Evolutionary conservation across 2,888 invertebrate species (phyloP), one percentile per base, ranked within the genome.

Genomic region (Drosophila phalerata): DNA sequence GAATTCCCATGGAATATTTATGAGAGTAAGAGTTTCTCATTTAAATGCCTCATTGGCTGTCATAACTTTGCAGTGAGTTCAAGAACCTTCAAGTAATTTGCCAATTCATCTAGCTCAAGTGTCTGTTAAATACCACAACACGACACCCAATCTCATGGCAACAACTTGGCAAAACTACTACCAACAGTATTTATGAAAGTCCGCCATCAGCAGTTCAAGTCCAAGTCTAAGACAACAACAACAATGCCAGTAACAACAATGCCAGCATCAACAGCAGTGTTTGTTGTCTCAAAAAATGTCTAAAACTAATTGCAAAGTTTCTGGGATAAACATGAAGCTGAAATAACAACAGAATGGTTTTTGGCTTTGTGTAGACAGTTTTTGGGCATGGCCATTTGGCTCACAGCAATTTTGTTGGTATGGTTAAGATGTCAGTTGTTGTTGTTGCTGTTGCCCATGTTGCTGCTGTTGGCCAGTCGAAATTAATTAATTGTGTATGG

Each of bases 401-500:
- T 51, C 53, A 69, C 42, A 67, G 67, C 66, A 53, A 69, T 69
- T 64, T 72, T 58, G 47, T 67, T 56, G 77, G 66, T 40, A 45
- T 57, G 79, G 75, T 68, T 81, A 52, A 77, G 69, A 62, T 65
- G 83, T 76, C 69, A 73, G 71, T 58, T 61, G 30, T 15, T 52
- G 51, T 53, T 48, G 30, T 38, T 57, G 51, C 22, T 13, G n/a
- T n/a, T n/a, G n/a, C n/a, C n/a, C n/a, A 25, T 2, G 1, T 11
- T 47, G 28, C n/a, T 63, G 25, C 15, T 68, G 63, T 69, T 69
- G 55, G 80, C 47, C 42, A 25, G 51, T 52, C 56, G 45, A 85
- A 88, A 84, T 81, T 88, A 84, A 85, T 85, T 88, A 88, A 88
- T 88, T 88, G 85, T 84, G 79, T 84, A 81, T 79, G 79, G 85